These are phyloP conservation scores for Platycheirus rosarum DNA, from an alignment of 2,888 invertebrate genomes.

Conservation along the genomic window DNA sequence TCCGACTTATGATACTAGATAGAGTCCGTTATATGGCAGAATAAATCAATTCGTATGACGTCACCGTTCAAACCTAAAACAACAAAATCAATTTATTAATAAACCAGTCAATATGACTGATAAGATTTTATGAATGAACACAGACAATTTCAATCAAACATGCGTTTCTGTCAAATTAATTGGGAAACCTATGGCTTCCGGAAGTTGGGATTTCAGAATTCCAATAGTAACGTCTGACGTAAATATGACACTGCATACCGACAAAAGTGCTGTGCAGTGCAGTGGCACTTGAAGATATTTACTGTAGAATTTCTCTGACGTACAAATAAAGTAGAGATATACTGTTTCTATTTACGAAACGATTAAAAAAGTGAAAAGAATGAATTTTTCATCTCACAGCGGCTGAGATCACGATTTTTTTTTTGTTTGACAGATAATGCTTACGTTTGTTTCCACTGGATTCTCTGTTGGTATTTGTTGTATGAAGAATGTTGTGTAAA, in stretches of 20 bases:
- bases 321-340: neutral
- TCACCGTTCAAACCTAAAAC: neutral
- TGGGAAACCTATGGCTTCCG: conserved; percentile 18
- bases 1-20: neutral
- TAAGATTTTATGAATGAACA: neutral
- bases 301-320: neutral
- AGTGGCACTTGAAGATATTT: neutral
- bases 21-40: neutral
- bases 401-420: conserved; percentile 3
- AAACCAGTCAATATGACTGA: conserved; percentile 26
- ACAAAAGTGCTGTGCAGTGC: neutral
- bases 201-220: neutral
- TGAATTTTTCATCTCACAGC: neutral
- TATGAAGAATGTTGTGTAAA: conserved; percentile 19
- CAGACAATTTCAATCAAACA: conserved; percentile 10
- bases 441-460: conserved; percentile 25
- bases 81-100: conserved; percentile 9
- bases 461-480: neutral
- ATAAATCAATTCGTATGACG: neutral
- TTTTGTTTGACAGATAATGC: conserved; percentile 19
- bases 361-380: conserved; percentile 1
- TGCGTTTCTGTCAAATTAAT: neutral
- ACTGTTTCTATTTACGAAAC: neutral
- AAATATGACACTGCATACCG: neutral
- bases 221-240: neutral